Evolutionary conservation across 2,888 invertebrate species (phyloP), one percentile per base, ranked within the genome.

Genomic region (Sarcophaga caerulescens): DNA sequence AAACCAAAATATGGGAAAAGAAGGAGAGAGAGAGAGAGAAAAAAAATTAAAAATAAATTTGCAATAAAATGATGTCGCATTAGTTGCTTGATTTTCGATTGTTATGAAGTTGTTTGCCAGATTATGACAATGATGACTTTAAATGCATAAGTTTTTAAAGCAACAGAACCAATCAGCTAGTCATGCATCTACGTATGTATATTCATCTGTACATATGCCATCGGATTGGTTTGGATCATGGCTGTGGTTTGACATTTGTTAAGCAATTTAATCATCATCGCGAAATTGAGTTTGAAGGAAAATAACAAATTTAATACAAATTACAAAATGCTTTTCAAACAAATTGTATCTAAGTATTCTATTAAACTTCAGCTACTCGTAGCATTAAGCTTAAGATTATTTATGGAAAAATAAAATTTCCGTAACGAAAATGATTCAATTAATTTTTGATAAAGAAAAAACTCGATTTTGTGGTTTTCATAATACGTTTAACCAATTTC

Each of bases 211-310:
- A 14, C 52, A 52, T 52, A 52, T 17, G 52, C 35, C 44, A 65
- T 60, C 25, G 25, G 5, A 69, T 68, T 19, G 78, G 85, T 74
- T 85, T 80, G 74, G 84, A 82, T 84, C 78, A 81, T 81, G 80
- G 59, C 59, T 88, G 87, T 62, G 88, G 86, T 87, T 88, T 88
- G 85, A 82, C 84, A 85, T 88, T 86, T 87, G 79, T 85, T 85
- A 69, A 59, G 79, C 68, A 83, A 83, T 77, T 85, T 77, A 83
- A 77, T 74, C 81, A 76, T 70, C 66, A 60, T 19, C 75, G 70
- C 57, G 21, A 19, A 71, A 60, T 25, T 65, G 21, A 17, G 17
- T 14, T 52, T 52, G 1, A 44, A 47, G 47, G 35, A 57, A 76
- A 73, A 65, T n/a, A 44, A 52, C 59, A 69, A 79, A 79, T 82